Percentiles rank a stretch among this genome's conserved stretches.
Conservation (phyloP, 2,113 vertebrate species). For the Albula glossodonta region DNA sequence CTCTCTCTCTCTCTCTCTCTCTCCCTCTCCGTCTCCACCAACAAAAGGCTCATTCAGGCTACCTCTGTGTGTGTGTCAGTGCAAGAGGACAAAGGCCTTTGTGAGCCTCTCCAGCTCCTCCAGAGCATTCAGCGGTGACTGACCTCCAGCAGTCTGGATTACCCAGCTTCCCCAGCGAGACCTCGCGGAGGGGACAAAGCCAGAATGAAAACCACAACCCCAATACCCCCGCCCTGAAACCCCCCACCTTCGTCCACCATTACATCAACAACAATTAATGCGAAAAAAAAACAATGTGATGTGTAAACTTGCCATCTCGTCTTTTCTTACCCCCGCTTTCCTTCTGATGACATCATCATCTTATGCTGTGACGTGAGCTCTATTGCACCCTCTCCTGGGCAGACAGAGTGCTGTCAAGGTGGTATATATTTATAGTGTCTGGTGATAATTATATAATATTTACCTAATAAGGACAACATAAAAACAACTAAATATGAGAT, state of each 20-base stretch:
- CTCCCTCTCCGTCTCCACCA: constrained; percentile 66
- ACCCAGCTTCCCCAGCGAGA: constrained; percentile 44
- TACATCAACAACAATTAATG: neutral
- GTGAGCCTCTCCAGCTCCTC: constrained; percentile 67
- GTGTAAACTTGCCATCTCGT: neutral
- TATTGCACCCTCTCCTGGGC: no score
- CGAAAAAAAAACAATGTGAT: no score
- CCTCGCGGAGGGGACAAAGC: neutral
- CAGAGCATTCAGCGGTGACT: constrained; percentile 52
- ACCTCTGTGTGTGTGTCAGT: constrained; percentile 68
- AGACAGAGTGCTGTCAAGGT: no score
- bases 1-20: neutral
- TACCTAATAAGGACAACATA: no score
- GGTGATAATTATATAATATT: no score
- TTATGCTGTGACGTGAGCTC: no score
- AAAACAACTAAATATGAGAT: no score
- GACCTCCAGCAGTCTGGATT: constrained; percentile 50
- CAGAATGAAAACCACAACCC: neutral
- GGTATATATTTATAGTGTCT: no score
- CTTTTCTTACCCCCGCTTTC: neutral
- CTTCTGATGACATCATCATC: constrained; percentile 4
- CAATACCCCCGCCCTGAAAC: neutral
- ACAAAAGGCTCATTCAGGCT: constrained; percentile 91
- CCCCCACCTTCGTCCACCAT: neutral
- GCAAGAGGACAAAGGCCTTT: constrained; percentile 84